These are phyloP conservation scores for Pantherophis vulpinus DNA, from an alignment of 2,797 vertebrate species.

Conservation along the genomic window DNA sequence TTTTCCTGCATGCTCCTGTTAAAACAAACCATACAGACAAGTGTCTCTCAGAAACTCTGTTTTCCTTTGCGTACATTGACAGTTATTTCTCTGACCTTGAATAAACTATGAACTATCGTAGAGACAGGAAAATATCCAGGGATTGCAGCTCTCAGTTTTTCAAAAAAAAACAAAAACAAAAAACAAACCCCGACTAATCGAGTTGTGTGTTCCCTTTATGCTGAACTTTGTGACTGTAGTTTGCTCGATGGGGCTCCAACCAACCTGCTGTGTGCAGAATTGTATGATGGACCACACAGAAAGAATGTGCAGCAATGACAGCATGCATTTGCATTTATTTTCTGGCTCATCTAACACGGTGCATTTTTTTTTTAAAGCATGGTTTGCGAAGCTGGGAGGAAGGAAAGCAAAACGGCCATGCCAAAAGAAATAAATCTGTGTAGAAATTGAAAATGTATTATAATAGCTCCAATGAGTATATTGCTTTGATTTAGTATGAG, in stretches of 20 bases:
- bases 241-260: slow-evolving; percentile 27
- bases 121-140: slow-evolving; percentile 7
- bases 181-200: slow-evolving; percentile 13
- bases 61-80: background rate
- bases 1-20: background rate
- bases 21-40: background rate
- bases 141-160: slow-evolving; percentile 23
- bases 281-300: slow-evolving; percentile 36
- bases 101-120: background rate
- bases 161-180: background rate
- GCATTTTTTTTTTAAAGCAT: background rate
- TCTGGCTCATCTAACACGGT: slow-evolving; percentile 18
- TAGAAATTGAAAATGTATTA: slow-evolving; percentile 23
- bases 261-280: slow-evolving; percentile 34
- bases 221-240: slow-evolving; percentile 5
- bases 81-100: background rate
- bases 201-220: slow-evolving; percentile 11
- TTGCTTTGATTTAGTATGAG: background rate
- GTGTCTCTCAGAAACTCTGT: background rate
- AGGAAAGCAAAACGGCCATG: background rate
- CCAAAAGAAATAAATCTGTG: background rate
- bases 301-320: slow-evolving; percentile 34
- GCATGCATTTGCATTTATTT: slow-evolving; percentile 25
- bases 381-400: slow-evolving; percentile 16
- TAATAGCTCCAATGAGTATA: slow-evolving; percentile 5